phyloP scores from a whole-genome alignment of 37 sponge, comb jelly and placozoan genomes.

The Axinella damicornis region DNA sequence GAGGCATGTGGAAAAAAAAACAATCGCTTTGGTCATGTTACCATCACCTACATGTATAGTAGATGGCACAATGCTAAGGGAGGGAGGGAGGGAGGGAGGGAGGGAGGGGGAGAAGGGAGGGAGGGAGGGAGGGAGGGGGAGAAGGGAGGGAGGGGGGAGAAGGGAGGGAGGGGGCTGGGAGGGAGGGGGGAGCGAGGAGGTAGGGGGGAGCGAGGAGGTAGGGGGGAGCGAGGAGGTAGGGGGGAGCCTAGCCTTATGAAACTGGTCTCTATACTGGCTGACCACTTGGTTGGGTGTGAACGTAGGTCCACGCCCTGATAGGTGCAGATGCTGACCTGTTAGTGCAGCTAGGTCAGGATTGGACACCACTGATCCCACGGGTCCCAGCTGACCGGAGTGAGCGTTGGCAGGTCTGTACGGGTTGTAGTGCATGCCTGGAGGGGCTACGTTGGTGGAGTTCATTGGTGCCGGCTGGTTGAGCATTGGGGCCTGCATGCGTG shows the following conservation, averaged over 20 bases:
- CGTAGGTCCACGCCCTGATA: no score
- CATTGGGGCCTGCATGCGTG: background rate
- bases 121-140: slow-evolving; percentile 16
- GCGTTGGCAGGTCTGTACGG: background rate
- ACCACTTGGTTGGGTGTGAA: no score
- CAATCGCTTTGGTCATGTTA: background rate
- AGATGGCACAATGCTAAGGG: no score
- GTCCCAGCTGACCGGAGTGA: background rate
- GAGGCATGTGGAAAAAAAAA: background rate
- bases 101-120: background rate
- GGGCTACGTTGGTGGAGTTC: background rate
- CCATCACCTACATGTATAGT: no score
- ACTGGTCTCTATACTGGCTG: no score
- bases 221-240: slow-evolving; percentile 3
- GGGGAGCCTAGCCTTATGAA: background rate
- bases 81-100: background rate
- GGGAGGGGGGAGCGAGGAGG: background rate
- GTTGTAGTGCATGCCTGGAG: background rate
- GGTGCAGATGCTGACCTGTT: background rate
- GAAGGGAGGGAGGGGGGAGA: slow-evolving; percentile 5
- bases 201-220: background rate
- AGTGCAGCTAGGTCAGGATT: background rate
- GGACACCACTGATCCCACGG: background rate
- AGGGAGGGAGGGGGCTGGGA: slow-evolving; percentile 35
- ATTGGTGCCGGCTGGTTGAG: background rate